A percentile compares a stretch with the other conserved stretches of the same genome.
Evolutionary conservation across 2,888 invertebrate species (phyloP).

Genomic region (Agrotis exclamationis): DNA sequence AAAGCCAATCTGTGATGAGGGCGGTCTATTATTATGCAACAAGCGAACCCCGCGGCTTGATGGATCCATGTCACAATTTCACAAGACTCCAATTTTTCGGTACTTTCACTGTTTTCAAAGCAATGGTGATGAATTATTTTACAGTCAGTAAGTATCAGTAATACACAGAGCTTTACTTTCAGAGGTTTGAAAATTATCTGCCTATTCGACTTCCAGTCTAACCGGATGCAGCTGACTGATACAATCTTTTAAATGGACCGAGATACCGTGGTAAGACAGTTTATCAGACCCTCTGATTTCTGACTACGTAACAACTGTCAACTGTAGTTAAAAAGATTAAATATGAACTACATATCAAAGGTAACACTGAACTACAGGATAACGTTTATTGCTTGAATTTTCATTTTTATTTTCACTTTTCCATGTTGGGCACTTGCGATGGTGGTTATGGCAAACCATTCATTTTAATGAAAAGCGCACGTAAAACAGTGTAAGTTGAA

Average conservation of each 20-base stretch:
- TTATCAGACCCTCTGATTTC: too few species aligned
- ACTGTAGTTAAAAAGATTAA: background rate
- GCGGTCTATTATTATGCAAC: too few species aligned
- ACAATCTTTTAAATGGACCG: too few species aligned
- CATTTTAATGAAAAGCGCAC: conserved; percentile 33
- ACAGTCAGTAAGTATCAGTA: too few species aligned
- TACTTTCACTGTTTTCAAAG: background rate
- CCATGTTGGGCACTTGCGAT: conserved; percentile 31
- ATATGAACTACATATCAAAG: conserved; percentile 24
- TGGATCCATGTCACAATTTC: too few species aligned
- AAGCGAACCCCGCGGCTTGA: too few species aligned
- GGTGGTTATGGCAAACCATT: conserved; percentile 40
- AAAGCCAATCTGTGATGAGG: too few species aligned
- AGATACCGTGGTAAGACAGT: too few species aligned
- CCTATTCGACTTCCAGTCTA: too few species aligned
- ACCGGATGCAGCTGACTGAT: too few species aligned
- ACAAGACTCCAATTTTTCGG: too few species aligned
- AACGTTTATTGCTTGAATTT: conserved; percentile 27
- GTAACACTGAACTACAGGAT: conserved; percentile 25
- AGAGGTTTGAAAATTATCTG: background rate
- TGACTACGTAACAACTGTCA: too few species aligned
- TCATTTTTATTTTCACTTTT: conserved; percentile 51
- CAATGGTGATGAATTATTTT: background rate
- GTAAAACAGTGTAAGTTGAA: conserved; percentile 41
- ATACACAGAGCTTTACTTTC: background rate